Percentiles rank a stretch among this genome's conserved stretches.
phyloP scores from a whole-genome alignment of 2,888 invertebrate species.

The Orchesellides sinensis region DNA sequence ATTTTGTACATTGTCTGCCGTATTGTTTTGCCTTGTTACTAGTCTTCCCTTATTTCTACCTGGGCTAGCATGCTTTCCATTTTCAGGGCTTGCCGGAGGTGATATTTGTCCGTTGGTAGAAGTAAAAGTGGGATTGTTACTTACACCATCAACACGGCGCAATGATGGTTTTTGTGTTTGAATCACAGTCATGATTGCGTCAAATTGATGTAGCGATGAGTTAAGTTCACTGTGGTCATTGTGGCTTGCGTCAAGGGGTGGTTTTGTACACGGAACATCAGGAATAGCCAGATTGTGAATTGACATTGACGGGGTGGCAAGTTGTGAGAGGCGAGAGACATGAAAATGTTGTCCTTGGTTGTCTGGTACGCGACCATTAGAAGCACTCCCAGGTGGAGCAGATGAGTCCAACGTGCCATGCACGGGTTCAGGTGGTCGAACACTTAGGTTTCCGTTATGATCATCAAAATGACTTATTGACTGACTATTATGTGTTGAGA shows the following conservation, averaged over 20 bases:
- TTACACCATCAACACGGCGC: background rate
- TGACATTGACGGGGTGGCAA: constrained; percentile 36
- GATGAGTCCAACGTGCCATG: constrained; percentile 4
- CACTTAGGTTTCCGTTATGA: constrained; percentile 50
- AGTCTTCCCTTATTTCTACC: constrained; percentile 6
- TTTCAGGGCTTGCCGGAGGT: constrained; percentile 77
- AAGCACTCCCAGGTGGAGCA: constrained; percentile 27
- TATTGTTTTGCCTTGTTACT: constrained; percentile 3
- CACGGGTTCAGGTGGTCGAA: constrained; percentile 34
- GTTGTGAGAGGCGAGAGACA: constrained; percentile 44
- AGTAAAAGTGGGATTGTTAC: constrained; percentile 49
- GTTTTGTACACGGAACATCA: constrained; percentile 61
- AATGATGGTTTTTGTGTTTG: constrained; percentile 69
- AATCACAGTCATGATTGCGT: constrained; percentile 76
- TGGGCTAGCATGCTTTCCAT: constrained; percentile 17
- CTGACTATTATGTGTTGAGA: constrained; percentile 64
- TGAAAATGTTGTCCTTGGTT: constrained; percentile 52
- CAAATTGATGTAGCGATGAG: constrained; percentile 74
- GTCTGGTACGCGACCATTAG: constrained; percentile 37
- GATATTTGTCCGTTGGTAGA: constrained; percentile 77
- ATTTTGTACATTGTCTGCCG: no score
- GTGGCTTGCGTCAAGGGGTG: constrained; percentile 15
- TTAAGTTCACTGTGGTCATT: constrained; percentile 40
- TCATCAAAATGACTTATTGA: constrained; percentile 65
- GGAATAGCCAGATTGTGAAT: constrained; percentile 45